Conservation (phyloP, 2,113 vertebrate species). For the Synodontis membranacea region DNA sequence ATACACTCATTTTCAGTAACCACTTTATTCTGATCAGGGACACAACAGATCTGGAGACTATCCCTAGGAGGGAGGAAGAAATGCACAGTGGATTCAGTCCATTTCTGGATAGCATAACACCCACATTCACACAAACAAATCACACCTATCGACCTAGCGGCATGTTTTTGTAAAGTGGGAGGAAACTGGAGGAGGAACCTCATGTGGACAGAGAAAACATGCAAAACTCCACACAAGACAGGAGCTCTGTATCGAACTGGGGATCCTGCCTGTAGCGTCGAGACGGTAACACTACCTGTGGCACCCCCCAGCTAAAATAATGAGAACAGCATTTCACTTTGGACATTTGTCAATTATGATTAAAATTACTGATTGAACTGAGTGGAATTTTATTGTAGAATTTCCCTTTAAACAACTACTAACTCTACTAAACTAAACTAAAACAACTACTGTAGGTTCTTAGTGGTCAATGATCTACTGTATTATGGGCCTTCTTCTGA, state of each 20-base stretch:
- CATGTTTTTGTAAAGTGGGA: not conserved
- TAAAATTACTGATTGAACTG: not conserved
- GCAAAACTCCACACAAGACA: not conserved
- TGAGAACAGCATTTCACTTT: not conserved
- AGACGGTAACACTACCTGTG: not conserved
- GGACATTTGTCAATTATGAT: not conserved
- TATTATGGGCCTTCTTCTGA: not conserved
- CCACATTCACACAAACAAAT: not conserved
- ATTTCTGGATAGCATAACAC: not conserved
- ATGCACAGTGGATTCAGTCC: not conserved
- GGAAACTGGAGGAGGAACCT: not conserved
- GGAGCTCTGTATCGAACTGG: not conserved
- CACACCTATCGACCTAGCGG: not conserved
- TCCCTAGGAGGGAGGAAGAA: not conserved
- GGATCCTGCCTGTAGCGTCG: not conserved
- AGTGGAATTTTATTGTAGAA: no score
- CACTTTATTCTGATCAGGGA: not conserved
- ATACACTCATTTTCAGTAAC: no score
- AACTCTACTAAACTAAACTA: not conserved
- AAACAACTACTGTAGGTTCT: not conserved
- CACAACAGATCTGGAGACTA: not conserved
- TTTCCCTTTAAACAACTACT: not conserved
- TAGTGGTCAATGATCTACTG: not conserved
- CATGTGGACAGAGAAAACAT: not conserved
- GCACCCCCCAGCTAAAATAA: not conserved